phyloP scores from a whole-genome alignment of 1,140 invertebrate genomes.

The Solenopsis fugax region DNA sequence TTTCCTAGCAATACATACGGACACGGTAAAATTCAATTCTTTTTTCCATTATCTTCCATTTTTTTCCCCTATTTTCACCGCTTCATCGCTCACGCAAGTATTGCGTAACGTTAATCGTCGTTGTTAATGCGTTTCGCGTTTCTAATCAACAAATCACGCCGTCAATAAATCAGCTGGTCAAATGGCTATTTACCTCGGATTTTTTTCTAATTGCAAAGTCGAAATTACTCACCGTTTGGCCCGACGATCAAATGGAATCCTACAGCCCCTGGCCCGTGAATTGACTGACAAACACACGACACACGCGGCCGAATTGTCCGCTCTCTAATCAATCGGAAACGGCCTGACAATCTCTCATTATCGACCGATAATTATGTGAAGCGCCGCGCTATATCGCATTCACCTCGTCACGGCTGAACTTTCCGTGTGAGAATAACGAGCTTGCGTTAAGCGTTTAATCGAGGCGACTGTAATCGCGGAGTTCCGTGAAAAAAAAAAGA shows the following conservation, averaged over 20 bases:
- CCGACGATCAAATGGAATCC: constrained; percentile 33
- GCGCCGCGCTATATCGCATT: background rate
- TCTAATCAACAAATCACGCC: constrained; percentile 45
- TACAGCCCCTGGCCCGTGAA: background rate
- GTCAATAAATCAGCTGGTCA: constrained; percentile 42
- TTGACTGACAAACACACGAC: constrained; percentile 34
- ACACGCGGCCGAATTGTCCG: constrained; percentile 20
- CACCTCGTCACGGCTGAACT: constrained; percentile 38
- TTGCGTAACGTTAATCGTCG: constrained; percentile 21
- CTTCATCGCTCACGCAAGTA: background rate
- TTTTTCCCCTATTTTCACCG: background rate
- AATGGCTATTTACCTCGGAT: constrained; percentile 42
- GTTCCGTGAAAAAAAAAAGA: background rate
- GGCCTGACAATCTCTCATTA: constrained; percentile 58
- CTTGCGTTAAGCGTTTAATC: background rate
- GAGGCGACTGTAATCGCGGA: background rate
- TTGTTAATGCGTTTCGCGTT: constrained; percentile 26
- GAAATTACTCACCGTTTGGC: constrained; percentile 38
- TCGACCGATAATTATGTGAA: constrained; percentile 45
- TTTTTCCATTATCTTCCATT: constrained; percentile 23
- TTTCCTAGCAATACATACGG: background rate
- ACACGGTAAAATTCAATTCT: constrained; percentile 27
- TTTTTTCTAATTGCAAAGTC: constrained; percentile 36
- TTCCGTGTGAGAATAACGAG: constrained; percentile 37
- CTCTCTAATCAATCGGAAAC: constrained; percentile 59